These are phyloP conservation scores for Amaurobius ferox DNA, from an alignment of 2,888 invertebrate species.

Conservation along the genomic window DNA sequence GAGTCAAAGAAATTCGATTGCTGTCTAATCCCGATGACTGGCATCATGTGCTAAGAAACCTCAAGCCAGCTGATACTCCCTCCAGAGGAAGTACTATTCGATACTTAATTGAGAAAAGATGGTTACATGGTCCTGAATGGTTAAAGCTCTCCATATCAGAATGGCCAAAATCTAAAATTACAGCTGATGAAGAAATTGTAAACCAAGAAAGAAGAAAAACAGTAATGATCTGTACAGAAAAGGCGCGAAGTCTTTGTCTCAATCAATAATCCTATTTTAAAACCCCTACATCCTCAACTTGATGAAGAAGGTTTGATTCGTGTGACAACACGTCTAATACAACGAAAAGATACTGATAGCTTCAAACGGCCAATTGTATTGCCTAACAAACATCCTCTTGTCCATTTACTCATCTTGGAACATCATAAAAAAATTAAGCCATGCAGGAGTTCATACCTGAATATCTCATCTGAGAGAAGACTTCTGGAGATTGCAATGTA, in stretches of 20 bases:
- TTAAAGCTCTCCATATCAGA: background rate
- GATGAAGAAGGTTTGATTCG: conserved; percentile 38
- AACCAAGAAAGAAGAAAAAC: conserved; percentile 6
- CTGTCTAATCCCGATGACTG: background rate
- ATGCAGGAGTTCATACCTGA: background rate
- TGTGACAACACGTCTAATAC: conserved; percentile 11
- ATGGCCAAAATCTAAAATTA: conserved; percentile 18
- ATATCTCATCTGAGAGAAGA: background rate
- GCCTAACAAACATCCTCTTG: background rate
- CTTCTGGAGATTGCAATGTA: too few species aligned
- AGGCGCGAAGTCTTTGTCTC: background rate
- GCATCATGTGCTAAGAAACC: conserved; percentile 15
- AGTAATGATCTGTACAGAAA: background rate
- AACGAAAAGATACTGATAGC: conserved; percentile 24
- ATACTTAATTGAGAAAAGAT: conserved; percentile 14
- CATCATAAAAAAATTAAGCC: background rate
- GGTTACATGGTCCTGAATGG: conserved; percentile 15
- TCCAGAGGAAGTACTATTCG: conserved; percentile 33
- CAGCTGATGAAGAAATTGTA: background rate
- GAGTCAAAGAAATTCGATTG: background rate
- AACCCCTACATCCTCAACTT: background rate
- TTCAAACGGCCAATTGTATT: background rate
- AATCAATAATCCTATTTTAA: background rate
- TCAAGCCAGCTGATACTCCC: conserved; percentile 31
- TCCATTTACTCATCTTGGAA: background rate